Percentiles rank a stretch among this genome's conserved stretches.
phyloP scores from a whole-genome alignment of 2,888 invertebrate species.

The Drosophila paranaensis region DNA sequence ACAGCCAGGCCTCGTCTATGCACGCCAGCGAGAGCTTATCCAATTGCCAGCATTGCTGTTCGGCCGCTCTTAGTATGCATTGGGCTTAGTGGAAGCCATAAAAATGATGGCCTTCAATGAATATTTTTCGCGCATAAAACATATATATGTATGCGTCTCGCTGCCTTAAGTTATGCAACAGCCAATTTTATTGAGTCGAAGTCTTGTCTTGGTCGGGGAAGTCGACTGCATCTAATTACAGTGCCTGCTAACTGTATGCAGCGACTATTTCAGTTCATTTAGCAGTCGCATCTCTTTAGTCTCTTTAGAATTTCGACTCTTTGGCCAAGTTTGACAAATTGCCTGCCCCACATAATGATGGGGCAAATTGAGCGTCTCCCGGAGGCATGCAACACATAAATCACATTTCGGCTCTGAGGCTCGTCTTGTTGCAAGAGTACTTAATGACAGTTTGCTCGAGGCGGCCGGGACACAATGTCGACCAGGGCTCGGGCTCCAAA shows the following conservation, averaged over 20 bases:
- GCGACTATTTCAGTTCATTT: conserved; percentile 30
- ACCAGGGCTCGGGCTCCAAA: conserved; percentile 7
- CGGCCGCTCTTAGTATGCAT: conserved; percentile 35
- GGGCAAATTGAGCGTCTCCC: conserved; percentile 23
- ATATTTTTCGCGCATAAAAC: conserved; percentile 30
- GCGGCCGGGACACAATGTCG: conserved; percentile 1
- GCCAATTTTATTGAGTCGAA: conserved; percentile 14
- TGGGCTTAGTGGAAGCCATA: conserved; percentile 26
- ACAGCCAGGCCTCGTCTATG: conserved; percentile 3
- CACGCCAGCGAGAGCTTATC: conserved; percentile 25
- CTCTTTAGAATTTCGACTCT: conserved; percentile 11
- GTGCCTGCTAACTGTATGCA: conserved; percentile 10
- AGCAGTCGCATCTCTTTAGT: neutral
- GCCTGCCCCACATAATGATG: conserved; percentile 38
- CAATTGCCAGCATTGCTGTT: conserved; percentile 24
- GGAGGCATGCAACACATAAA: conserved; percentile 38
- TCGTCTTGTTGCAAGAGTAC: conserved; percentile 41
- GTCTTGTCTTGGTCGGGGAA: neutral
- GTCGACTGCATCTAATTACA: conserved; percentile 33
- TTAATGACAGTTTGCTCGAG: conserved; percentile 35
- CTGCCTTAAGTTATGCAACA: conserved; percentile 37
- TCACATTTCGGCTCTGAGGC: conserved; percentile 27
- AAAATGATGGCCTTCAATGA: conserved; percentile 49
- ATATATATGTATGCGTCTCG: conserved; percentile 7
- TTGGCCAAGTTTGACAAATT: conserved; percentile 49